These are phyloP conservation scores for Halictus rubicundus DNA, from an alignment of 1,140 invertebrate species.

Conservation along the genomic window DNA sequence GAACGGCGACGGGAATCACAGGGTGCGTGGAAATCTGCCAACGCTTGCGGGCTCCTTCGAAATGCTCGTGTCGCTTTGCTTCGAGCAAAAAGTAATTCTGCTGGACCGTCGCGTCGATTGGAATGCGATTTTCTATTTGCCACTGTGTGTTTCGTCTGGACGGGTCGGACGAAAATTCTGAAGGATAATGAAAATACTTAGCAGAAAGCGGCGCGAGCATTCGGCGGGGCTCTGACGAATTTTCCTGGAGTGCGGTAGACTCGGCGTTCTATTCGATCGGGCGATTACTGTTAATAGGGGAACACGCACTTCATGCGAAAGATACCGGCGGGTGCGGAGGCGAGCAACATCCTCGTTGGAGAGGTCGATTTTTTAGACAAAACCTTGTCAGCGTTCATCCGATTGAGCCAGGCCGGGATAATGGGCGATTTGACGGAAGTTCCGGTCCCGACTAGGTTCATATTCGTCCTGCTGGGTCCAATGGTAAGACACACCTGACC, in stretches of 20 bases:
- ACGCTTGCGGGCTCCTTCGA: no score
- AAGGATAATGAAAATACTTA: no score
- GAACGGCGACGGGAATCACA: slow-evolving; percentile 86
- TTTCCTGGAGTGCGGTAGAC: no score
- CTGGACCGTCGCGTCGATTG: no score
- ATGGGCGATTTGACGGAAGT: slow-evolving; percentile 98
- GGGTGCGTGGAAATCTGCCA: slow-evolving; percentile 60
- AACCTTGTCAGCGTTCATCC: slow-evolving; percentile 94
- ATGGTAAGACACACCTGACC: slow-evolving; percentile 77
- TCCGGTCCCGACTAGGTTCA: slow-evolving; percentile 96
- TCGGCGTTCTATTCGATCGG: background rate
- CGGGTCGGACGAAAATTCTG: no score
- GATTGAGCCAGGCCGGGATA: slow-evolving; percentile 92
- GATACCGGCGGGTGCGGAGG: slow-evolving; percentile 97
- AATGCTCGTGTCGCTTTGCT: no score
- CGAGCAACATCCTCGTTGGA: slow-evolving; percentile 98
- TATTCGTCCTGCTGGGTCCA: slow-evolving; percentile 97
- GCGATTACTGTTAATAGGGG: slow-evolving; percentile 80
- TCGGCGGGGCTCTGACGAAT: no score
- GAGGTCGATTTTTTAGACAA: slow-evolving; percentile 98
- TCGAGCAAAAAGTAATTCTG: no score
- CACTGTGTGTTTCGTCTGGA: no score
- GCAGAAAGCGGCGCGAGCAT: no score
- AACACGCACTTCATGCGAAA: slow-evolving; percentile 98
- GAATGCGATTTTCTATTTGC: no score